phyloP scores from a whole-genome alignment of 2,113 vertebrate species.

The Pseudopodoces humilis region DNA sequence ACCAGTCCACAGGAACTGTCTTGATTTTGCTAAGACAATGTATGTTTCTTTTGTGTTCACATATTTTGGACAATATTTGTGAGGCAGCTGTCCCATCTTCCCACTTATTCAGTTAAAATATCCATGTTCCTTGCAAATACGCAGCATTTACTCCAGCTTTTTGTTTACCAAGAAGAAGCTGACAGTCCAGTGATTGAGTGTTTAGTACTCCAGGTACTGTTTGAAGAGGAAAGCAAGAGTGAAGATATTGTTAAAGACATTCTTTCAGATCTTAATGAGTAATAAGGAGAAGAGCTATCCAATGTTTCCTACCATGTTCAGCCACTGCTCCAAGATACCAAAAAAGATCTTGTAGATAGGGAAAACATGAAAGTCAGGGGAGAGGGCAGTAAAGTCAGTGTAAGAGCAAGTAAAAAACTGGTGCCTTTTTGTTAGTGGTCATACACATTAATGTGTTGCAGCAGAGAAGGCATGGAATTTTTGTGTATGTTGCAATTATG shows the following conservation, averaged over 20 bases:
- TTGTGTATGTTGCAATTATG: not conserved
- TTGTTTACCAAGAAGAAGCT: not conserved
- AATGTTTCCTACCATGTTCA: not conserved
- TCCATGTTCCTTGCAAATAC: not conserved
- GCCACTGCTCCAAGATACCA: not conserved
- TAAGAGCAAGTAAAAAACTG: not conserved
- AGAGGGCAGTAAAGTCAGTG: not conserved
- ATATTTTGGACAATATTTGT: not conserved
- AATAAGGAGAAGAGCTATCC: not conserved
- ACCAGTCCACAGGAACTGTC: not conserved
- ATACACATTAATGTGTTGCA: fast-evolving
- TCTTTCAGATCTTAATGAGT: not conserved
- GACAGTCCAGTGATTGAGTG: not conserved
- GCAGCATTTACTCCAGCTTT: not conserved
- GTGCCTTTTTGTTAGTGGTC: not conserved
- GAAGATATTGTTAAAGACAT: not conserved
- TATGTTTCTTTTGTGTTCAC: not conserved
- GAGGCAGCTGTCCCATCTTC: not conserved
- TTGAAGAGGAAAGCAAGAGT: not conserved
- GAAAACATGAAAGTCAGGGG: not conserved
- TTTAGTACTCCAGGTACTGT: not conserved
- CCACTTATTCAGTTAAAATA: not conserved
- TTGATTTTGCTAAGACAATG: not conserved
- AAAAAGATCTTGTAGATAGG: not conserved
- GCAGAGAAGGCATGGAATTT: not conserved